These are phyloP conservation scores for Phaethornis superciliosus DNA, from an alignment of 2,113 vertebrate species.

Conservation along the genomic window DNA sequence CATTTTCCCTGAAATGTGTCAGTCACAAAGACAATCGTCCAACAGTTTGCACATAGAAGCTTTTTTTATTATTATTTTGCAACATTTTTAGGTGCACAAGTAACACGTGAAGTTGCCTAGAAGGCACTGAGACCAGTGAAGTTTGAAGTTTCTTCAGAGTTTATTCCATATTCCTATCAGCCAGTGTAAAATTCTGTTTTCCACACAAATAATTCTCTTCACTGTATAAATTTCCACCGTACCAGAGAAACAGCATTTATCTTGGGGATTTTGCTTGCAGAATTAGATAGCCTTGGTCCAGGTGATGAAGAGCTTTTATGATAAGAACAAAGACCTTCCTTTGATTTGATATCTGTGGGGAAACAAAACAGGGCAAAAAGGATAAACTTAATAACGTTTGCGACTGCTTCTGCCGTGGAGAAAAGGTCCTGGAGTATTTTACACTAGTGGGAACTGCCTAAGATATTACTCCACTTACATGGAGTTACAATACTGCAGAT, in stretches of 20 bases:
- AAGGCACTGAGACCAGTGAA: not conserved
- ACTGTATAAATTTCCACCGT: not conserved
- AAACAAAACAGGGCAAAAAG: not conserved
- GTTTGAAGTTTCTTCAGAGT: not conserved
- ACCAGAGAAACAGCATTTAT: not conserved
- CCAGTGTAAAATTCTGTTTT: not conserved
- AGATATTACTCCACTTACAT: not conserved
- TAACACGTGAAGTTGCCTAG: not conserved
- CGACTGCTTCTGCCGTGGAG: not conserved
- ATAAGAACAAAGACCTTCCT: constrained; percentile 3
- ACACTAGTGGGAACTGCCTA: not conserved
- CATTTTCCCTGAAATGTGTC: not conserved
- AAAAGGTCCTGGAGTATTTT: not conserved
- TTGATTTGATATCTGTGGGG: not conserved
- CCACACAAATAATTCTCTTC: not conserved
- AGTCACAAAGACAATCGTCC: not conserved
- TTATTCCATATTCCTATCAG: not conserved
- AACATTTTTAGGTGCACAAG: not conserved
- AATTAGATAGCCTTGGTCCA: not conserved
- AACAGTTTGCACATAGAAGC: not conserved
- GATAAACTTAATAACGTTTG: not conserved
- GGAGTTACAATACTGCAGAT: not conserved
- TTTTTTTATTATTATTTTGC: not conserved
- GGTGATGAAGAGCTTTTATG: not conserved
- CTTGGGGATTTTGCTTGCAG: not conserved